Evolutionary conservation across 2,888 invertebrate genomes (phyloP), one percentile per base, ranked within the genome.

Genomic region (Pinctada fucata): DNA sequence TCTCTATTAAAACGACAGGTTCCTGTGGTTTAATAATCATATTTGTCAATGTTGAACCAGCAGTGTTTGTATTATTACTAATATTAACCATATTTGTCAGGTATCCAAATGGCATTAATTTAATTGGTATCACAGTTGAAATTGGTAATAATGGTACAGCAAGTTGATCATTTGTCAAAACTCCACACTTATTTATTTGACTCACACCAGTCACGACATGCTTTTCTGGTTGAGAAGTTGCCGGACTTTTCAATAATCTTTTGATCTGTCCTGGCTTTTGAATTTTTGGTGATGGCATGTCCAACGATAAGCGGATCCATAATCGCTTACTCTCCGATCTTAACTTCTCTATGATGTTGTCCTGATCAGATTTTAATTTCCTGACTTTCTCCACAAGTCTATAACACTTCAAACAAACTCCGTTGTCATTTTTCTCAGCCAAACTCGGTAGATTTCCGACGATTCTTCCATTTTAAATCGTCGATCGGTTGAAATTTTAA

Each of bases 311-410:
- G 47, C 48, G 8, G 13, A 16, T 16, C 13, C 49, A 48, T 6
- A 69, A 10, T 49, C 10, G 16, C 10, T 49, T 69, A 48, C 48
- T 49, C 50, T 48, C 49, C 49, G 48, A 49, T 8, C 50, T 48
- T 49, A 69, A 48, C n/a, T 69, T 47, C 49, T 45, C 69, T 49
- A 48, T 69, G 4, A 69, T 69, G 48, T 47, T 69, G 1, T 69
- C 49, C 50, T 49, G 49, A 49, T 69, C 69, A 69, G 48, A 47
- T 49, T 69, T 69, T 69, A 69, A 48, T 13, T 13, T 58, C 13
- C 13, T 58, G 49, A 69, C 69, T 13, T 49, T 69, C 48, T 69
- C 69, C 16, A 69, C 69, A 69, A 47, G 47, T 69, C 69, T 69
- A 49, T 49, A 69, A 69, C 51, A 69, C 48, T 69, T 69, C 16